Base-by-base conservation (phyloP, 2,888 invertebrate genomes). In the Yponomeuta sedellus region DNA sequence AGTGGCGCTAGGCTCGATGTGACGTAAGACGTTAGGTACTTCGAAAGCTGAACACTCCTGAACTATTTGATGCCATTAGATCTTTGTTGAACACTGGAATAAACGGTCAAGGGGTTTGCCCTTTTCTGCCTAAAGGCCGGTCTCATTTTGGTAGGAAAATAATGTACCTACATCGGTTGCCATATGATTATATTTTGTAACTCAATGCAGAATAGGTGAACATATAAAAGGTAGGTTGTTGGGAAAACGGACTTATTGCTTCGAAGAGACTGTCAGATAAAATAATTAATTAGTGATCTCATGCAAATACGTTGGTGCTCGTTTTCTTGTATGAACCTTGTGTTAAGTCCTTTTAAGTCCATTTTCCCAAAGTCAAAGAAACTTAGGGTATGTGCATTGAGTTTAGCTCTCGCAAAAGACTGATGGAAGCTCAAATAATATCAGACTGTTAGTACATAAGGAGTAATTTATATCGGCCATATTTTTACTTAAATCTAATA, bases 281-380 rank as follows among this genome's bases (percentile, higher is more conserved):
- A 6, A 52, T 16, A 52, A 12, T 52, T 52, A 52, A 52, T 52
- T 16, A 16, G 16, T 52, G 16, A 52, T 52, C 44, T 52, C 44
- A 52, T 52, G 16, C 44, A 52, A 52, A 52, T 52, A 52, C 44
- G 44, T 52, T 52, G 44, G 44, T 52, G 44, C 44, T 52, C 44
- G 44, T 52, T 52, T 52, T 52, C 44, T 52, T 52, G 44, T 52
- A 52, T 52, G 44, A 52, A 52, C 12, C 44, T 52, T 52, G 34
- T 52, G 4, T 12, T 12, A 52, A 16, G 44, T 52, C 44, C 3
- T 52, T 5, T 16, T 52, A 52, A 16, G 44, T 52, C 44, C 44
- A 16, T 52, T 52, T 52, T 52, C 44, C 44, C 44, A 52, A 52
- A 52, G 44, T 52, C 16, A 16, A 16, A 52, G 16, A 52, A 52